These are phyloP conservation scores for Spondyliosoma cantharus DNA, from an alignment of 2,797 vertebrate genomes.

Conservation along the genomic window DNA sequence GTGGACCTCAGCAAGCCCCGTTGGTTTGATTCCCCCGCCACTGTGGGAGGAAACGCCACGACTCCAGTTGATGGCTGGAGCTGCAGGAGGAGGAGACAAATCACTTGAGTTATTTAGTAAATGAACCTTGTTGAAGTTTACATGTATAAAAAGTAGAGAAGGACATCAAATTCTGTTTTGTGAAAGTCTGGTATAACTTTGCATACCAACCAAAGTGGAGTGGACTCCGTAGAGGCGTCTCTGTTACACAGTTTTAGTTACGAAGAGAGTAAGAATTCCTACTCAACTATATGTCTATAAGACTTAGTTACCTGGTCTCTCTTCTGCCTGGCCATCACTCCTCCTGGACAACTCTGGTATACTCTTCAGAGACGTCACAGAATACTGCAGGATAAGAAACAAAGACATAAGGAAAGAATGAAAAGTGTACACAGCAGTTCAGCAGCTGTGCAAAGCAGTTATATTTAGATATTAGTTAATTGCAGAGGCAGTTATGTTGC, in stretches of 20 bases:
- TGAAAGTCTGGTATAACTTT: background rate
- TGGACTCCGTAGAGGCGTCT: too few relatives aligned
- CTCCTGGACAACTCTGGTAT: conserved; percentile 95
- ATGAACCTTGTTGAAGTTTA: background rate
- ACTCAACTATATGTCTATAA: background rate
- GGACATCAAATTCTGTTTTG: background rate
- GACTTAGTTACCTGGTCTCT: conserved; percentile 87
- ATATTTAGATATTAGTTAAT: conserved; percentile 42
- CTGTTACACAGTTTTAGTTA: background rate
- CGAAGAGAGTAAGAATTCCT: background rate
- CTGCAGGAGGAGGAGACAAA: conserved; percentile 72
- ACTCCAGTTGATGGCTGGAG: conserved; percentile 92
- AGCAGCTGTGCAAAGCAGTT: conserved; percentile 30
- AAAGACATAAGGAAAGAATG: background rate
- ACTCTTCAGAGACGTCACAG: conserved; percentile 93
- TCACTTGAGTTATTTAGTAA: background rate
- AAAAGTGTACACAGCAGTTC: background rate
- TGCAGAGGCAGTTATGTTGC: background rate
- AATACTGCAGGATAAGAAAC: conserved; percentile 84
- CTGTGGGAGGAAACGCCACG: conserved; percentile 88
- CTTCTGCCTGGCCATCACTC: conserved; percentile 91
- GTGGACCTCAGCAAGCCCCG: conserved; percentile 92
- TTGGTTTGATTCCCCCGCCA: conserved; percentile 89
- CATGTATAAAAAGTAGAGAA: background rate
- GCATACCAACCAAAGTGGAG: background rate